phyloP scores from a whole-genome alignment of 37 sponge, comb jelly and placozoan genomes.

The Ephydatia muelleri region DNA sequence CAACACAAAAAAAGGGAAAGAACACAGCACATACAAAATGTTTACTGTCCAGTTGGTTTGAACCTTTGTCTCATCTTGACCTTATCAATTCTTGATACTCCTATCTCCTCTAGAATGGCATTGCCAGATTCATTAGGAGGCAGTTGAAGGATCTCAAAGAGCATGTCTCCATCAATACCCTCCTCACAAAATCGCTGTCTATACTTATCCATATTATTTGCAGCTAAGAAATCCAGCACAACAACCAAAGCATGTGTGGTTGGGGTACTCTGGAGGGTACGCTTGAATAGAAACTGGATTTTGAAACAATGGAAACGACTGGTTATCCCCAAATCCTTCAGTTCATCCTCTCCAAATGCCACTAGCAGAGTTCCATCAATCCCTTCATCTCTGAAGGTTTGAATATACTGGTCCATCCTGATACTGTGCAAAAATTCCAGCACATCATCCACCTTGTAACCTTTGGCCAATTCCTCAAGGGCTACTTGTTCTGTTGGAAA shows the following conservation, averaged over 20 bases:
- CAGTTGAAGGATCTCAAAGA: background rate
- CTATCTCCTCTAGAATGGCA: background rate
- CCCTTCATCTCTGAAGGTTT: slow-evolving; percentile 15
- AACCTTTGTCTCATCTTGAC: background rate
- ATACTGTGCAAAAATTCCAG: slow-evolving; percentile 18
- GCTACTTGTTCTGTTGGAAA: background rate
- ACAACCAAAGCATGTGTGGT: background rate
- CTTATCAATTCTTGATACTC: background rate
- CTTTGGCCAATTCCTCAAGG: slow-evolving; percentile 18
- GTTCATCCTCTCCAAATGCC: background rate
- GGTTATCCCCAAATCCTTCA: background rate
- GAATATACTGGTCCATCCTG: slow-evolving; percentile 9
- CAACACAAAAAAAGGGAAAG: too few species aligned
- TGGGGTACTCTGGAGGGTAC: background rate
- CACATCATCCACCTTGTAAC: slow-evolving; percentile 15
- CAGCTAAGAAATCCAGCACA: slow-evolving; percentile 7
- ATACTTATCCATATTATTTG: slow-evolving; percentile 36
- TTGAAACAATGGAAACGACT: background rate
- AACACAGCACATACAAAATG: slow-evolving; percentile 27
- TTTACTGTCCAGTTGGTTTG: background rate
- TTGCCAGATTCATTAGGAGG: background rate
- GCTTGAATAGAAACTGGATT: background rate
- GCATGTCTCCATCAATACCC: slow-evolving; percentile 47
- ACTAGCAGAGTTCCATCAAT: slow-evolving; percentile 23
- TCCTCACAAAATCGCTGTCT: background rate